phyloP scores from a whole-genome alignment of 2,888 invertebrate species.

The Creontiades dilutus region DNA sequence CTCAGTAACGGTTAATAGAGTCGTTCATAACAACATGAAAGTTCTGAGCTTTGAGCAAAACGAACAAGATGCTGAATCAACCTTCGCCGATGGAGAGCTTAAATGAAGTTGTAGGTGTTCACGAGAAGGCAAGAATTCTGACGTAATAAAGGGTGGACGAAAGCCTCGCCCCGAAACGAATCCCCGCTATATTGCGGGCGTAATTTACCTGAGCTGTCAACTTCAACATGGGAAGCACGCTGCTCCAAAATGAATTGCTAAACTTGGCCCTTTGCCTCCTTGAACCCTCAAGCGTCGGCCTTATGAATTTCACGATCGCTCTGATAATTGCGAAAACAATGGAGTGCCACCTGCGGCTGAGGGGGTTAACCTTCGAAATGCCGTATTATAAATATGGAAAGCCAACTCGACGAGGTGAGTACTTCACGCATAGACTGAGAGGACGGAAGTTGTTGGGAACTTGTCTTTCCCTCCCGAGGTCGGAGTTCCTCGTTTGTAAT shows the following conservation, averaged over 20 bases:
- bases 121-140: not conserved
- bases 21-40: too few species aligned
- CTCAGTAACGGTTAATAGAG: too few species aligned
- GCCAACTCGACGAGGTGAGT: constrained; percentile 16
- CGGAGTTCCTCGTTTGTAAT: constrained; percentile 33
- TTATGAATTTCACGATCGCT: constrained; percentile 43
- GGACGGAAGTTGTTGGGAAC: constrained; percentile 32
- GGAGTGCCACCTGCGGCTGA: constrained; percentile 21
- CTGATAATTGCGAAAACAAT: constrained; percentile 17
- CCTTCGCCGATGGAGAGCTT: not conserved
- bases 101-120: constrained; percentile 28
- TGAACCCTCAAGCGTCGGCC: not conserved
- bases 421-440: not conserved
- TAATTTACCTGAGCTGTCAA: constrained; percentile 51
- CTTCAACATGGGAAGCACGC: constrained; percentile 41
- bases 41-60: too few species aligned
- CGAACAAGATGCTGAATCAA: too few species aligned
- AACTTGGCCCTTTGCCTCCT: constrained; percentile 22
- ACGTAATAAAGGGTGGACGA: constrained; percentile 1
- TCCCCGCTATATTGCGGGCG: constrained; percentile 6
- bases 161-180: not conserved
- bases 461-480: not conserved
- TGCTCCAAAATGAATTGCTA: not conserved
- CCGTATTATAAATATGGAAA: constrained; percentile 21
- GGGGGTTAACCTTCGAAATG: not conserved